Base-by-base conservation (phyloP, 2,888 invertebrate species). In the Catocala sponsa region DNA sequence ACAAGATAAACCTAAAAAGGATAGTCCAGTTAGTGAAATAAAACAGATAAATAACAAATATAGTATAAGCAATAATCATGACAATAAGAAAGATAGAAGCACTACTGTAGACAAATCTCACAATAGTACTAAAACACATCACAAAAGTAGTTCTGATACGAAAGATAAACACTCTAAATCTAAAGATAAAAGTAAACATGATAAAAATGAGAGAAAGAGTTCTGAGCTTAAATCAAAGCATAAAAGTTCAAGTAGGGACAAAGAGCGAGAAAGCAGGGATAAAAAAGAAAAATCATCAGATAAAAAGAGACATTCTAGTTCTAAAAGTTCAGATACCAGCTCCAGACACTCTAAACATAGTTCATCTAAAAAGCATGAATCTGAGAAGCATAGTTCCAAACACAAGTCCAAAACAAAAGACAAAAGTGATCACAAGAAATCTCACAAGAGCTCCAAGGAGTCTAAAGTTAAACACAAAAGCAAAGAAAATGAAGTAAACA, bases 171-270 rank as follows among this genome's bases (percentile, higher is more conserved):
- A 35, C 32, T 43, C 78, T 68, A 74, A 67, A 54, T 72, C 78
- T 59, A 74, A 81, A 70, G 76, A 82, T 41, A 87, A 81, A 72
- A 79, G 80, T 55, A 85, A 83, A 77, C 72, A 77, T 62, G 70
- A 72, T 77, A 38, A 73, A 55, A 84, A 77, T 62, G 70, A 72
- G 76, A 33, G 72, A 55, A 84, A 74, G 66, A 80, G 76, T 72
- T 83, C 86, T 63, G 79, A 87, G 59, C 84, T 80, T 46, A 90
- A 87, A 71, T 81, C 87, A 59, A 84, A 77, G 68, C 87, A 87
- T 65, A 90, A 90, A 79, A 90, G 92, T 75, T 87, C 87, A 46
- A 87, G 85, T 65, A 86, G 70, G 69, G 87, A 89, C 55, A 89
- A 81, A 74, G 81, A 82, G n/a, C 87, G 74, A 63, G 78, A 81